Conservation (phyloP, 2,113 vertebrate genomes). For the Recurvirostra avosetta region DNA sequence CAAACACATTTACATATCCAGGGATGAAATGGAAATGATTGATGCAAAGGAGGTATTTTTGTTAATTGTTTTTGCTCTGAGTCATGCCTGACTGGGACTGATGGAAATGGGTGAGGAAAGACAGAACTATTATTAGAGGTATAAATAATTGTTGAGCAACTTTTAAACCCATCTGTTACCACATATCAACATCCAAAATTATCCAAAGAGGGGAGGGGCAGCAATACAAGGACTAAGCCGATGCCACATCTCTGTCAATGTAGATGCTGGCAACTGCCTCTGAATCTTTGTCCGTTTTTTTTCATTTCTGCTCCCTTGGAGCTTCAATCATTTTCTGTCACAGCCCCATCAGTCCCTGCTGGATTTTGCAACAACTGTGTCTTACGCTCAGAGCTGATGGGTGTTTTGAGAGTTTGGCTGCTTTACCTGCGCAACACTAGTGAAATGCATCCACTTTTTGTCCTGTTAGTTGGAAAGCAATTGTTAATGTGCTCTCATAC, state of each 20-base stretch:
- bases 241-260: not conserved
- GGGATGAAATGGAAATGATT: constrained; percentile 39
- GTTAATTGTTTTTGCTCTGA: constrained; percentile 30
- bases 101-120: not conserved
- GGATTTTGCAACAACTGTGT: not conserved
- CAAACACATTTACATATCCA: not conserved
- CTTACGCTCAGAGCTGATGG: not conserved
- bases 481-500: not conserved
- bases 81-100: not conserved
- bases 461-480: not conserved
- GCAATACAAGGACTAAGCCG: not conserved
- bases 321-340: not conserved
- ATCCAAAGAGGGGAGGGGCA: not conserved
- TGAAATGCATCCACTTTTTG: not conserved
- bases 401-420: not conserved
- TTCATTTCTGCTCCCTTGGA: not conserved
- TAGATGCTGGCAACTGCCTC: not conserved
- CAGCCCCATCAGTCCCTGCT: not conserved
- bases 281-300: not conserved
- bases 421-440: not conserved
- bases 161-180: not conserved
- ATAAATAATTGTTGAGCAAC: constrained; percentile 23
- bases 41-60: constrained; percentile 50
- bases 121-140: constrained; percentile 7
- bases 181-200: not conserved